Percentiles rank a stretch among this genome's conserved stretches.
Conservation (phyloP, 2,797 vertebrate species). For the Chlorospingus semifuscus region DNA sequence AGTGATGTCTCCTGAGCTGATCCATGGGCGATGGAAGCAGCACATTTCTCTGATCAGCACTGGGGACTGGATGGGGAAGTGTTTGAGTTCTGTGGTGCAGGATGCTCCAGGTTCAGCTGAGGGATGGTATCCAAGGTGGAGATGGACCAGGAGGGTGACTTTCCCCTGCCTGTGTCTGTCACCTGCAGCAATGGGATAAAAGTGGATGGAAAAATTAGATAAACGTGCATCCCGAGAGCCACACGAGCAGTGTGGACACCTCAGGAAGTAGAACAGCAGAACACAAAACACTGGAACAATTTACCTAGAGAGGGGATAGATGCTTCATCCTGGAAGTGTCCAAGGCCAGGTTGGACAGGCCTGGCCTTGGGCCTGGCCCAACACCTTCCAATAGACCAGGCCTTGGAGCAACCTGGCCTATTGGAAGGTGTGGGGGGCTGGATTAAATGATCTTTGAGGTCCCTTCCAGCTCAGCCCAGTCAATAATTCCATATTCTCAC, state of each 20-base stretch:
- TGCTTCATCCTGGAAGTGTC: not conserved
- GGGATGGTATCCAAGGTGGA: fast-evolving
- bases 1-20: not conserved
- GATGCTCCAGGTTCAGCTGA: not conserved
- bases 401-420: not conserved
- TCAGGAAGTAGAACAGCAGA: not conserved
- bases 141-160: not conserved
- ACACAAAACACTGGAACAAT: not conserved
- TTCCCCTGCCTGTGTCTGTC: fast-evolving
- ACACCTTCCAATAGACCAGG: not conserved
- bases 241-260: fast-evolving
- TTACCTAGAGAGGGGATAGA: fast-evolving
- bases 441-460: not conserved
- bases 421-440: not conserved
- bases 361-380: too few species aligned
- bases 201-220: not conserved
- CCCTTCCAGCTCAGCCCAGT: not conserved
- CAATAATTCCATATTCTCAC: not conserved
- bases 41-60: not conserved
- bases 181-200: fast-evolving
- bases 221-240: not conserved
- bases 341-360: too few species aligned
- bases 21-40: not conserved
- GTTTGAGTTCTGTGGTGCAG: not conserved
- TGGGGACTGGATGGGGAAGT: not conserved